Evolutionary conservation across 53 echinoderm and acorn worm genomes (phyloP), one percentile per base, ranked within the genome.

Genomic region (Holothuria scabra): DNA sequence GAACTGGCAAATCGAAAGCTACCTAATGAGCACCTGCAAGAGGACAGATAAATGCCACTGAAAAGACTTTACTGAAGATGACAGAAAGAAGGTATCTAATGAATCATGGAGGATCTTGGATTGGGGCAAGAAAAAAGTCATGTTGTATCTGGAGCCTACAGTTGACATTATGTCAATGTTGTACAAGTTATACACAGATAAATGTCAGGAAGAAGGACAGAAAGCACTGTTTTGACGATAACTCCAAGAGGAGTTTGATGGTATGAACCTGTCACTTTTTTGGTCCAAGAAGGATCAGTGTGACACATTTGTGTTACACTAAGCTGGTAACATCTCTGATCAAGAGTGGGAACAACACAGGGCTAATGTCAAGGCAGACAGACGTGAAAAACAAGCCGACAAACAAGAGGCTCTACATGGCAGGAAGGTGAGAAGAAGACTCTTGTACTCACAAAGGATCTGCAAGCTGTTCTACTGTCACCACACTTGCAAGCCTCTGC

Each of bases 391-490:
- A 79, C 65, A 22, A 63, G 74, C 74, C 14, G 63, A 61, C 66
- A 59, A 76, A n/a, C 72, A 65, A 79, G 34, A 63, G 26, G 59
- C 33, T 34, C 29, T 52, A 33, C 64, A 46, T 12, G 48, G 28
- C 56, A 20, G 72, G 86, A 78, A 86, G 78, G 72, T 24, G 52
- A 76, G 38, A 41, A 79, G 78, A 65, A 63, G 79, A 86, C 86
- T 60, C 52, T 86, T 32, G 58, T 86, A 44, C 18, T 86, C 59
- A 86, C 78, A 31, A 86, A 79, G 86, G 86, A 86, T 52, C 7
- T 86, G 48, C 86, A 76, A 52, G 86, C 86, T 59, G 76, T 86
- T 78, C 86, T 86, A 10, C 86, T 86, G 28, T 59, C 86, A 63
- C 86, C 79, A 65, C 79, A 79, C 31, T 79, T 86, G 86, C 46